These are phyloP conservation scores for Drosophila stalkeri DNA, from an alignment of 2,888 invertebrate genomes.

Conservation along the genomic window DNA sequence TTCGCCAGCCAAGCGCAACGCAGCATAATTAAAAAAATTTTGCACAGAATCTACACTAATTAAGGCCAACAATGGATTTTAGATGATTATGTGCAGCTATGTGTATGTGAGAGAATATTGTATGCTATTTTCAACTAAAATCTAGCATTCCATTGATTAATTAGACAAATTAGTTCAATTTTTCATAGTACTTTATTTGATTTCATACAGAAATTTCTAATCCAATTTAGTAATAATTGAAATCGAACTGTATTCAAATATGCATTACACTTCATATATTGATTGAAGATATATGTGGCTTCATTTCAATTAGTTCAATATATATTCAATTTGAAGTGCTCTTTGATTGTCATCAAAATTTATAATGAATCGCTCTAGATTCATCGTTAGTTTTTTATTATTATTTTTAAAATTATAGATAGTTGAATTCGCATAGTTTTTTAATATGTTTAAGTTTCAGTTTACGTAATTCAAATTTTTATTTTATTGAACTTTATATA, in stretches of 20 bases:
- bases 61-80: conserved; percentile 24
- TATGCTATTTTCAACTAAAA: not conserved
- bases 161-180: not conserved
- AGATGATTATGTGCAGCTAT: conserved; percentile 1
- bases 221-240: not conserved
- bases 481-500: too few species aligned
- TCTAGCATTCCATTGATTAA: not conserved
- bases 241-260: not conserved
- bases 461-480: too few species aligned
- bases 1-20: conserved; percentile 5
- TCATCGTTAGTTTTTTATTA: too few species aligned
- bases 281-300: not conserved
- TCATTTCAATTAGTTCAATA: too few species aligned
- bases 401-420: too few species aligned
- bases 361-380: too few species aligned
- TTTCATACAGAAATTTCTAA: not conserved
- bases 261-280: not conserved
- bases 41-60: conserved; percentile 12
- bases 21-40: conserved; percentile 24
- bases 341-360: not conserved
- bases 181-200: not conserved
- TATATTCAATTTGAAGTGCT: not conserved
- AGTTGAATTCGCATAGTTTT: too few species aligned
- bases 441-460: too few species aligned
- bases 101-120: not conserved